Evolutionary conservation across 2,888 invertebrate species (phyloP).

Genomic region (Magallana nippona): DNA sequence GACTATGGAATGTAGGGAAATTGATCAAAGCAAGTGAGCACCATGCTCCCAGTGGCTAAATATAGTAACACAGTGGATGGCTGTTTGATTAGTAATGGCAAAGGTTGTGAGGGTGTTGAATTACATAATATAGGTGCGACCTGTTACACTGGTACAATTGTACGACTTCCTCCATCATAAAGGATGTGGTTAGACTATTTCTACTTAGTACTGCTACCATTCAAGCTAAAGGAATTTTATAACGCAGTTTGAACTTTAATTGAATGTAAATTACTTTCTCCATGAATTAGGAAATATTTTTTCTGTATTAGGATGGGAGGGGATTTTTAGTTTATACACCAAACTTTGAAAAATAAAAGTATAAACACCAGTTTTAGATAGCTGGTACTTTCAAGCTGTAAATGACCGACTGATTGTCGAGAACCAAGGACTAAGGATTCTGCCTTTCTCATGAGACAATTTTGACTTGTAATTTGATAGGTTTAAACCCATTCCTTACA

Average conservation of each 20-base stretch:
- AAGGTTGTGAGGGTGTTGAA: background rate
- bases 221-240: background rate
- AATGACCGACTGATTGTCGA: background rate
- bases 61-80: background rate
- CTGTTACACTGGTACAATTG: background rate
- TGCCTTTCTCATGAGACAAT: background rate
- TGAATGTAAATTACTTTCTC: too few relatives aligned
- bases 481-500: background rate
- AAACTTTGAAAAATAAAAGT: too few relatives aligned
- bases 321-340: too few relatives aligned
- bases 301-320: too few relatives aligned
- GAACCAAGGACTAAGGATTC: background rate
- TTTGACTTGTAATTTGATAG: background rate
- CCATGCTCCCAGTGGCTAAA: conserved; percentile 5
- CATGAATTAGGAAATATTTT: too few relatives aligned
- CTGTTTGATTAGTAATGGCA: conserved; percentile 16
- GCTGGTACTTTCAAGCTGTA: too few relatives aligned
- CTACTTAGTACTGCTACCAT: background rate
- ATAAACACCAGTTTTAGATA: too few relatives aligned
- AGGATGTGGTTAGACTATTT: background rate
- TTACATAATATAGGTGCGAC: conserved; percentile 24
- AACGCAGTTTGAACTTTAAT: background rate
- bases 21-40: conserved; percentile 8
- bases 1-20: background rate
- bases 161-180: background rate